Conservation (phyloP, 2,888 invertebrate species). For the Caenorhabditis virilis region DNA sequence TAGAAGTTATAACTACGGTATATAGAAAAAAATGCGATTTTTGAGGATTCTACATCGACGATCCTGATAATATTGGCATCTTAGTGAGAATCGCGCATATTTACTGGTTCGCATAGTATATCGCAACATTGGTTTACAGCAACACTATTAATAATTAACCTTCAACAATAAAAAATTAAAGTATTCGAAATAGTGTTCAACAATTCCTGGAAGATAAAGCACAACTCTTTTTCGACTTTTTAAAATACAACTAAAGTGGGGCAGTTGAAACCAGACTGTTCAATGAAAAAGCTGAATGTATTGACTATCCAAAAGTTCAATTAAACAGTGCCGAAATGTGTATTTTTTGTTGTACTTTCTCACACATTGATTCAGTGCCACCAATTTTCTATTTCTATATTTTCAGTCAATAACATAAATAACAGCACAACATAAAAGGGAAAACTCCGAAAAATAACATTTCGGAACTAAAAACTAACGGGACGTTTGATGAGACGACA, state of each 20-base stretch:
- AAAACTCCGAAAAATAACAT: neutral
- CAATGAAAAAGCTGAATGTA: no score
- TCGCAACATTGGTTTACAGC: neutral
- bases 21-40: neutral
- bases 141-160: neutral
- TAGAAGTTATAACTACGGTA: no score
- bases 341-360: neutral
- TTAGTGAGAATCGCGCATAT: neutral
- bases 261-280: no score
- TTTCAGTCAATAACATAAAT: no score
- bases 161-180: neutral
- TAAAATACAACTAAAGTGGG: no score
- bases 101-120: neutral
- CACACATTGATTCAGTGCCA: no score
- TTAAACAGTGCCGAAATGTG: neutral
- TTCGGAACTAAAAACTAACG: constrained; percentile 22
- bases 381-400: no score
- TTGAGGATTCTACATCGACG: neutral
- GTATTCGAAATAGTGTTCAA: no score
- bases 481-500: constrained; percentile 49
- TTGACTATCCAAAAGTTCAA: neutral
- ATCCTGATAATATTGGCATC: no score
- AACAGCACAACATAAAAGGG: neutral
- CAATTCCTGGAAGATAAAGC: no score
- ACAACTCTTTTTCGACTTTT: no score